These are phyloP conservation scores for Acrossocheilus fasciatus DNA, from an alignment of 2,797 vertebrate genomes.

Conservation along the genomic window DNA sequence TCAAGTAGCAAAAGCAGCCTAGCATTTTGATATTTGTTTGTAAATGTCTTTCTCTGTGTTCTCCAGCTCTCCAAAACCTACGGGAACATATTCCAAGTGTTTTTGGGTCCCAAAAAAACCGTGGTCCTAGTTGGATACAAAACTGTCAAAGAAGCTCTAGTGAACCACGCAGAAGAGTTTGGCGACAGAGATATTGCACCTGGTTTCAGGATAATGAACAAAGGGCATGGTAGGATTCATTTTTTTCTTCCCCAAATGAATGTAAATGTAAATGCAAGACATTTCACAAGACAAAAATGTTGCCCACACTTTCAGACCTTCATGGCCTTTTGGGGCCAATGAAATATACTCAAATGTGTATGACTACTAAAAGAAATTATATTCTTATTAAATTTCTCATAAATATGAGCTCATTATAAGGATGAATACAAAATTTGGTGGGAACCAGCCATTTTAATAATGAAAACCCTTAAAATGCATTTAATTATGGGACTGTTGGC, in stretches of 20 bases:
- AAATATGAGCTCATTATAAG: background rate
- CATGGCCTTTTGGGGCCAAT: background rate
- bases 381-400: background rate
- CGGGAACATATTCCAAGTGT: slow-evolving; percentile 55
- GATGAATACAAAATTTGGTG: background rate
- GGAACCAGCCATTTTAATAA: background rate
- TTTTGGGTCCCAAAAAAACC: slow-evolving; percentile 45
- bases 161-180: slow-evolving; percentile 56
- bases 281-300: background rate
- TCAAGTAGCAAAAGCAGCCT: no score
- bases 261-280: background rate
- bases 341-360: background rate
- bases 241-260: background rate
- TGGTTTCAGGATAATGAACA: background rate
- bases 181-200: slow-evolving; percentile 46
- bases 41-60: slow-evolving; percentile 8
- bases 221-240: slow-evolving; percentile 40
- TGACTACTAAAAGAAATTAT: background rate
- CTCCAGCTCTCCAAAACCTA: slow-evolving; percentile 51
- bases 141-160: slow-evolving; percentile 56
- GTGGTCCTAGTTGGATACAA: slow-evolving; percentile 55
- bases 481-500: background rate
- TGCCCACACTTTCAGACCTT: background rate
- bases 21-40: background rate
- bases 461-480: background rate